Base-by-base conservation (phyloP, 2,888 invertebrate species). In the Tanytarsus gracilentus region DNA sequence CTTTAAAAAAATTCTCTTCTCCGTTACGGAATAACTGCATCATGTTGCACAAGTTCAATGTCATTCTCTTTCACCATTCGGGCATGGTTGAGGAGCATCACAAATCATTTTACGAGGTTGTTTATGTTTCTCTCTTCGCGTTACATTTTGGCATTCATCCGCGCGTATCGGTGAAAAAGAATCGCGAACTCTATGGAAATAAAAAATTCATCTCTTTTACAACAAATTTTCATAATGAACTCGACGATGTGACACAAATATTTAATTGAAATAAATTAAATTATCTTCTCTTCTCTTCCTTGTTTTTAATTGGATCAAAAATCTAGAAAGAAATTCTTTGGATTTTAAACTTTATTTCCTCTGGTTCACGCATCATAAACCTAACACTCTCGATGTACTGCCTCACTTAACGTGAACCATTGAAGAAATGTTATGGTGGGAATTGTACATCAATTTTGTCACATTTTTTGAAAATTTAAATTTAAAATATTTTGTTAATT, bases 21-120 rank as follows among this genome's bases (percentile, higher is more conserved):
- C 23, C 26, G 49, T 25, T 23, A 21, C 9, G 21, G 44, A 44
- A 44, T 44, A 49, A 49, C 49, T 49, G 49, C 49, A 52, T 11
- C 39, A 39, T 16, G 25, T 11, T 29, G 51, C 36, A 36, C 53
- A 53, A 53, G 53, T 53, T 53, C 53, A 53, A 53, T 53, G 53
- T 53, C 53, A 53, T 29, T 14, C 36, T 14, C 36, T 26, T 8
- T 51, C 18, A 16, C 18, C 11, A 14, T 18, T 29, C 11, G 8
- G 18, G 7, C 11, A 44, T 44, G 44, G 11, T 11, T 44, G 23
- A 23, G 23, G 18, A 18, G 40, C 21, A 40, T 18, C 40, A 44
- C 3, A 44, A 44, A 23, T 23, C 18, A 8, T 33, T 44, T 44
- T 44, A 44, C 21, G 40, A 40, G 16, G 40, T 40, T 33, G 33